Base-by-base conservation (phyloP, 2,113 vertebrate genomes). In the Xyliphius kryptos region DNA sequence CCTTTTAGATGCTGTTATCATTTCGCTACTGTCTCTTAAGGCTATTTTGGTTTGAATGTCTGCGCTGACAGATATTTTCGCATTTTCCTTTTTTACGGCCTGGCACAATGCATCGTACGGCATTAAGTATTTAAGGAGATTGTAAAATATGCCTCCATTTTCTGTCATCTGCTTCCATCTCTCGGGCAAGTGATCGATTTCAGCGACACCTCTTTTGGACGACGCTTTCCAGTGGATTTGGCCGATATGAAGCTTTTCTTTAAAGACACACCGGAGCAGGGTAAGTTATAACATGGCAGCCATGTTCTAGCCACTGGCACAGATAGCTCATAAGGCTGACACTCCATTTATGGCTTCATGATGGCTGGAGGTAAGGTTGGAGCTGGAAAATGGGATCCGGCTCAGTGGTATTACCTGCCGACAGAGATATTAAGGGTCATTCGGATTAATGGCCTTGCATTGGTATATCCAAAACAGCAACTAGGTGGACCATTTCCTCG, bases 161-260 rank as follows among this genome's bases (percentile, higher is more conserved):
- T 46, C 69, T 19, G 44, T 61, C 50, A 63, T 70, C 63, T 71
- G 54, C 69, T 26, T 54, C 70, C 72, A 66, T 81, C 76, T 78
- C 76, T 72, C 62, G 68, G 77, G 80, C 77, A 75, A 76, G 78
- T 78, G 82, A 87, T 85, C 82, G 73, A 80, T 84, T 87, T 82
- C 79, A 73, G 70, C 64, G 76, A 80, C 74, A 75, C 69, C 77
- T 76, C 58, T 62, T 61, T 75, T 78, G 74, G 72, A 79, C 62
- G 66, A 67, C 51, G 69, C 68, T n/a, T n/a, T n/a, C n/a, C 83
- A 81, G 83, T 81, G 77, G 80, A 81, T 85, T 77, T 83, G 77
- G 69, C 78, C 77, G 77, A 82, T 79, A 74, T 70, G 74, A 78
- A 64, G 74, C 69, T 68, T 79, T 76, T 74, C 77, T 81, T 74